Base-by-base conservation (phyloP, 2,113 vertebrate genomes). In the Cavia porcellus region DNA sequence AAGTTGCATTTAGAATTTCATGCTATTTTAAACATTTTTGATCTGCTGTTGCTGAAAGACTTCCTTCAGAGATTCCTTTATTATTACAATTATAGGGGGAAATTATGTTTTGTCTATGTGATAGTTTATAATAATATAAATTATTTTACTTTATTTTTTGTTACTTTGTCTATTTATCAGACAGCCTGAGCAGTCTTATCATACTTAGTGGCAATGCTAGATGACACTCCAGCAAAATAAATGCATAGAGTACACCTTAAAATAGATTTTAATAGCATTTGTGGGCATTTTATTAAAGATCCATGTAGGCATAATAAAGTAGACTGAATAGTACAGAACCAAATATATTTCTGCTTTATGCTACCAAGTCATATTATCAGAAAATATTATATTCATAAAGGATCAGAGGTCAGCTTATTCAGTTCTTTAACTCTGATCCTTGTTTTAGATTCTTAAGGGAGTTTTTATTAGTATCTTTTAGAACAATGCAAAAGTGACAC, bases 211-310 rank as follows among this genome's bases (percentile, higher is more conserved):
- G 84, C 32, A 94, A 66, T 80, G 22, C 22, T 59, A 25, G 28
- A 87, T 88, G 72, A 77, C 15, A 59, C n/a, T 13, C 62, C 13
- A 70, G 25, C 10, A 77, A 82, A 68, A 14, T 32, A 81, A 86
- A 90, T 68, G 61, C 5, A 61, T 7, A 61, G 19, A 90, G 74
- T 38, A 47, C n/a, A 75, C 80, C 7, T 47, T 50, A 57, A 86
- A 92, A 89, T 79, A 77, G 47, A 86, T 86, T 64, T 42, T 86
- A 93, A 86, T 77, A 80, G 68, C 12, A 95, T 92, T 93, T 66
- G 6, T 59, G 47, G 59, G 92, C 87, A 96, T 35, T 91, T 86
- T 84, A 62, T 20, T 85, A n/a, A 86, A 25, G 62, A 13, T 66
- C 9, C 28, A 81, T 85, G 50, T 25, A 2, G 19, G 25, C 35